phyloP scores from a whole-genome alignment of 2,797 vertebrate genomes.

The Peromyscus nudipes region DNA sequence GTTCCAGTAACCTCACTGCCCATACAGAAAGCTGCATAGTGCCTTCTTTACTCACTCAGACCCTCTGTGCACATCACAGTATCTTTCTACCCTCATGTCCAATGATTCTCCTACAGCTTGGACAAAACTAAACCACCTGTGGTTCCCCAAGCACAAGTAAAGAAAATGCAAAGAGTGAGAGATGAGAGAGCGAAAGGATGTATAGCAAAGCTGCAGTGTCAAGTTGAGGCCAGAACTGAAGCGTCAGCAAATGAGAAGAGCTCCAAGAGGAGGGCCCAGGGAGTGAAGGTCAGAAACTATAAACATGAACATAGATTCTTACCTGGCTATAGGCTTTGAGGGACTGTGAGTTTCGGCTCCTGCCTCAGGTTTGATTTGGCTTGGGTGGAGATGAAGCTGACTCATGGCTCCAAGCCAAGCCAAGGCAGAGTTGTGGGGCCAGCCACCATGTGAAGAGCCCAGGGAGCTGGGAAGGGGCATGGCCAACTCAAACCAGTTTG shows the following conservation, averaged over 20 bases:
- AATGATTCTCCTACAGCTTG: conserved; percentile 34
- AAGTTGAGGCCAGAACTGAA: not conserved
- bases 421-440: conserved; percentile 63
- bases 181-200: not conserved
- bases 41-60: not conserved
- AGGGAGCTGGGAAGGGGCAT: conserved; percentile 68
- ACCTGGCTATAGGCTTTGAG: conserved; percentile 77
- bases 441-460: conserved; percentile 70
- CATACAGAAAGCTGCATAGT: conserved; percentile 62
- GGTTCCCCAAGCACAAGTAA: not conserved
- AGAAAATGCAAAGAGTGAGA: not conserved
- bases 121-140: conserved; percentile 4
- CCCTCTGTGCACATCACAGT: not conserved
- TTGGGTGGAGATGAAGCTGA: conserved; percentile 77
- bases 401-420: conserved; percentile 73
- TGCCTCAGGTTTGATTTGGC: conserved; percentile 76
- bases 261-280: not conserved
- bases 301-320: conserved; percentile 67
- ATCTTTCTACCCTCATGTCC: conserved; percentile 16
- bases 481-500: conserved; percentile 83
- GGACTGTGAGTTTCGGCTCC: conserved; percentile 77
- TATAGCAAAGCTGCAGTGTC: not conserved
- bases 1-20: conserved; percentile 42
- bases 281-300: not conserved
- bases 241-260: not conserved